Base-by-base conservation (phyloP, 2,888 invertebrate species). In the Sericinus montela region DNA sequence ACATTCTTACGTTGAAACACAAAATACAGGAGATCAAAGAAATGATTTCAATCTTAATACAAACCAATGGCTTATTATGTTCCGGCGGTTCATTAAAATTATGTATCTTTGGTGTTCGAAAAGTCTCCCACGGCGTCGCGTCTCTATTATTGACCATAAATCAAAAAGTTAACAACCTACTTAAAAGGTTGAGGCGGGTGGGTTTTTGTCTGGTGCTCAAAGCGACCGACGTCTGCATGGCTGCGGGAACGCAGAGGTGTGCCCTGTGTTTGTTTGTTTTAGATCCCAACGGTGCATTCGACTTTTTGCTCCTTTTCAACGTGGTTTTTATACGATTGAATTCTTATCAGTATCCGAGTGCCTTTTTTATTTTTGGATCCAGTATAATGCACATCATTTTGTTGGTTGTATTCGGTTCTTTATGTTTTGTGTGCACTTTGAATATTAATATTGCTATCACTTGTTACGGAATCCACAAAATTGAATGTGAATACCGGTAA, bases 101-200 rank as follows among this genome's bases (percentile, higher is more conserved):
- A 82, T 81, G 77, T 78, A 69, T 75, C 80, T 79, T 69, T 76
- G 76, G 80, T 80, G 79, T 83, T 77, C 75, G 69, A 65, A 59
- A 59, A 84, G 84, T 81, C 85, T 87, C 88, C 86, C 87, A 87
- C 85, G 80, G 86, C 73, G 85, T 82, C 85, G 83, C 81, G 76
- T 86, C 87, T 87, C 86, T 87, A 88, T 88, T 88, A 87, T 87
- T 86, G 85, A 80, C 79, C 81, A 85, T 88, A 87, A 88, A 88
- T 88, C 88, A 87, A 87, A 88, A 88, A 83, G 84, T 87, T 88
- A 88, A 88, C 88, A 87, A 88, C 88, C 84, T 87, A 83, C 86
- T 87, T 87, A 88, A 86, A 86, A 88, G 86, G 80, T 80, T 78
- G 74, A 74, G 79, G 72, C 75, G 81, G 80, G 74, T 76, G 63